These are phyloP conservation scores for Anas platyrhynchos DNA, from an alignment of 2,113 vertebrate species.

Conservation along the genomic window DNA sequence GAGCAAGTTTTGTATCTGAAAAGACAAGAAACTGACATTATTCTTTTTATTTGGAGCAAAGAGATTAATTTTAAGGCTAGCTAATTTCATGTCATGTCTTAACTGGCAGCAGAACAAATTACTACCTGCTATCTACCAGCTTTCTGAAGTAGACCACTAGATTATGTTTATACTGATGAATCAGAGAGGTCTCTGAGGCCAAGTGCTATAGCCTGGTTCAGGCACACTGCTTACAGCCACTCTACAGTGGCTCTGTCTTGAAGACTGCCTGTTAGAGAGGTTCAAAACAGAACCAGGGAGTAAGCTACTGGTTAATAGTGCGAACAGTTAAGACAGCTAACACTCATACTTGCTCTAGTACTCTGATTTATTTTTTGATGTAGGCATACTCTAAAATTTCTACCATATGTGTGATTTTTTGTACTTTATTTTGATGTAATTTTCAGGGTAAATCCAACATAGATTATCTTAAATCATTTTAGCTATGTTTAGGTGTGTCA, in stretches of 20 bases:
- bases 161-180: background rate
- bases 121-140: background rate
- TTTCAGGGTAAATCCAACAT: background rate
- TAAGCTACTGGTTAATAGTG: background rate
- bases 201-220: background rate
- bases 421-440: background rate
- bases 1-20: constrained; percentile 27
- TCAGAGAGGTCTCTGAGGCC: background rate
- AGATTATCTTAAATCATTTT: background rate
- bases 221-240: background rate
- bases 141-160: background rate
- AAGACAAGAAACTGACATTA: constrained; percentile 38
- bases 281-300: background rate
- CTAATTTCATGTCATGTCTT: background rate
- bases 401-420: background rate
- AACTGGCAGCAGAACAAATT: background rate
- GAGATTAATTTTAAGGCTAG: background rate
- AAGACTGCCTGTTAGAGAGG: background rate
- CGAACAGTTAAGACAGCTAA: background rate
- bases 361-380: background rate
- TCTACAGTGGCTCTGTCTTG: background rate
- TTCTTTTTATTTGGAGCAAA: background rate
- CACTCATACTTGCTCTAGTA: background rate
- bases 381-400: background rate
- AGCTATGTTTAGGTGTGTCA: background rate